Evolutionary conservation across 1,140 invertebrate genomes (phyloP).

Genomic region (Drosophila tsacasi): DNA sequence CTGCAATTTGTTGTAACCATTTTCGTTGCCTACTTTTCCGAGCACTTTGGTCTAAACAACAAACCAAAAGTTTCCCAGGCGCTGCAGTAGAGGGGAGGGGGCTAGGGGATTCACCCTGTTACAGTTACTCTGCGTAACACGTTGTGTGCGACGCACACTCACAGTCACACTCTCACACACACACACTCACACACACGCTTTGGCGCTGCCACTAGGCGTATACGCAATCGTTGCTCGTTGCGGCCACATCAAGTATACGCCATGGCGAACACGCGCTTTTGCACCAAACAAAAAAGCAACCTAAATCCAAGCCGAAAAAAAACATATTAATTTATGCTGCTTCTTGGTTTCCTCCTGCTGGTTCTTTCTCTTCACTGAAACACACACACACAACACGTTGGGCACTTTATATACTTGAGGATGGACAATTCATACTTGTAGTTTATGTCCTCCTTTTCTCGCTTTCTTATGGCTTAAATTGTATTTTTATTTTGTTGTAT

Average conservation of each 20-base stretch:
- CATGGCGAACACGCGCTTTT: slow-evolving; percentile 59
- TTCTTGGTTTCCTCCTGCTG: not conserved
- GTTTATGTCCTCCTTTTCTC: not conserved
- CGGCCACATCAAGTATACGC: slow-evolving; percentile 71
- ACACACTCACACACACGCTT: slow-evolving; percentile 9
- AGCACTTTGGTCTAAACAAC: slow-evolving; percentile 44
- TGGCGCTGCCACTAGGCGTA: slow-evolving; percentile 71
- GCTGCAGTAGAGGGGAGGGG: not conserved
- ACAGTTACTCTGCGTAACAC: slow-evolving; percentile 51
- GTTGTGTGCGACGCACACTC: slow-evolving; percentile 64
- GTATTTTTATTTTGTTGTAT: not conserved
- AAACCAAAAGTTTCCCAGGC: slow-evolving; percentile 33
- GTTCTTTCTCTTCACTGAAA: slow-evolving; percentile 11
- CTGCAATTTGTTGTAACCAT: slow-evolving; percentile 40
- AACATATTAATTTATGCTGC: slow-evolving; percentile 29
- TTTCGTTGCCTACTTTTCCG: slow-evolving; percentile 55
- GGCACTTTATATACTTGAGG: slow-evolving; percentile 6
- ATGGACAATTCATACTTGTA: not conserved
- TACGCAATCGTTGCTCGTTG: slow-evolving; percentile 67
- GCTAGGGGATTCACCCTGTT: not conserved
- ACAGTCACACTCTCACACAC: slow-evolving; percentile 27
- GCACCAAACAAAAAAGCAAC: slow-evolving; percentile 36
- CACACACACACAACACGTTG: not conserved
- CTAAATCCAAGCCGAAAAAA: slow-evolving; percentile 30
- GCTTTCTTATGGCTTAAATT: slow-evolving; percentile 9